Evolutionary conservation across 2,888 invertebrate species (phyloP).

Genomic region (Penaeus monodon): DNA sequence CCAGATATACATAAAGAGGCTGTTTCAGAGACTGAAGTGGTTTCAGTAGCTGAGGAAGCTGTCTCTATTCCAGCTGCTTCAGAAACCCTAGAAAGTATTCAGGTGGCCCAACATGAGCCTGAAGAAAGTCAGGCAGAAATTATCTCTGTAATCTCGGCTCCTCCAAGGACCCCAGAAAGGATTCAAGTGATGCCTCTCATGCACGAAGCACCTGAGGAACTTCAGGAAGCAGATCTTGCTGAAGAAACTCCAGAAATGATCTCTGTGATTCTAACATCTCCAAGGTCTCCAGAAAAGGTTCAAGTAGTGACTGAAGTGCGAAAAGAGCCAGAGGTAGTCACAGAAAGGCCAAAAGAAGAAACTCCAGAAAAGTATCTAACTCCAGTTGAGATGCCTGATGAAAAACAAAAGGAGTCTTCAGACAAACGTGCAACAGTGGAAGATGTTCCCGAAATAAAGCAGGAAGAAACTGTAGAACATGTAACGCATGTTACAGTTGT

Average conservation of each 20-base stretch:
- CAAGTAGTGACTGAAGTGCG: not conserved
- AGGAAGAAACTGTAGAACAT: not conserved
- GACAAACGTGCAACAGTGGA: not conserved
- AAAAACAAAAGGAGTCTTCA: not conserved
- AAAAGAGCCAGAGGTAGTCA: not conserved
- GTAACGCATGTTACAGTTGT: not conserved
- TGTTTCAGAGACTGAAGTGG: not conserved
- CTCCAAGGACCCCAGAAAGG: too few relatives aligned
- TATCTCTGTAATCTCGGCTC: too few relatives aligned
- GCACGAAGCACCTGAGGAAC: too few relatives aligned
- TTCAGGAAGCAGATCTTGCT: too few relatives aligned
- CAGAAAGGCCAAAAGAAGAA: constrained; percentile 1
- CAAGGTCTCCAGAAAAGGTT: not conserved
- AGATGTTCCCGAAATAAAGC: not conserved
- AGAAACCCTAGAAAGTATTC: not conserved
- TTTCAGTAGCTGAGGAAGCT: not conserved
- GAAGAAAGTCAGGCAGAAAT: not conserved
- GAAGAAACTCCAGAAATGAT: too few relatives aligned
- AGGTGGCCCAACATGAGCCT: not conserved
- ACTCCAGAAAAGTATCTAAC: too few relatives aligned
- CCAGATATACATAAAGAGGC: not conserved
- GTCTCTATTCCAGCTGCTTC: too few relatives aligned
- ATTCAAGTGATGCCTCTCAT: too few relatives aligned
- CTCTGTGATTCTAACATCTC: too few relatives aligned
- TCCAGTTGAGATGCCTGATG: too few relatives aligned